Evolutionary conservation across 30 jellyfish, hydroid and myxozoan genomes (phyloP).

Genomic region (Chrysaora quinquecirrha): DNA sequence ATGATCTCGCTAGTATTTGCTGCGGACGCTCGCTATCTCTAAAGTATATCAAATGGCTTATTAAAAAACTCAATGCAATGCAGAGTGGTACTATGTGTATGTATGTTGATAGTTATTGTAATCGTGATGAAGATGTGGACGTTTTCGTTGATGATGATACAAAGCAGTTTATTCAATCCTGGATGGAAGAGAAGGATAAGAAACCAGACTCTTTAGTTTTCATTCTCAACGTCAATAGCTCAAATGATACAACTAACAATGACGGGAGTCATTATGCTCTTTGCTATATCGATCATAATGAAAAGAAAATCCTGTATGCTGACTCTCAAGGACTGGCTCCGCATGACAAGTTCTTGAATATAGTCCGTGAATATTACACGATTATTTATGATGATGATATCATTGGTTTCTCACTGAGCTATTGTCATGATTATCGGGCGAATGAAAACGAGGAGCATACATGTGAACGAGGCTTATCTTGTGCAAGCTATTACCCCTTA

Average conservation of each 20-base stretch:
- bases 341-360: background rate
- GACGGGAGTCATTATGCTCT: background rate
- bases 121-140: background rate
- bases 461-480: background rate
- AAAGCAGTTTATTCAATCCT: background rate
- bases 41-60: background rate
- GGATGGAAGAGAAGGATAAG: background rate
- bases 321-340: slow-evolving; percentile 1
- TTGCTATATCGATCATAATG: background rate
- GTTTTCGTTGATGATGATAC: background rate
- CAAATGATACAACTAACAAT: background rate
- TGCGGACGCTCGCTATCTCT: background rate
- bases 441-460: background rate
- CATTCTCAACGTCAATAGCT: background rate
- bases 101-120: background rate
- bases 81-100: background rate
- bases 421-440: background rate
- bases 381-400: background rate
- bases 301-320: background rate
- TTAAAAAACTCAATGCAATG: background rate
- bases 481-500: background rate
- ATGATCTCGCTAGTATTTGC: background rate
- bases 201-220: background rate
- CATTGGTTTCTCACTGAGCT: slow-evolving; percentile 2
- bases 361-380: background rate